A percentile compares a stretch with the other conserved stretches of the same genome.
Evolutionary conservation across 2,797 vertebrate genomes (phyloP).

Genomic region (Falco cherrug): DNA sequence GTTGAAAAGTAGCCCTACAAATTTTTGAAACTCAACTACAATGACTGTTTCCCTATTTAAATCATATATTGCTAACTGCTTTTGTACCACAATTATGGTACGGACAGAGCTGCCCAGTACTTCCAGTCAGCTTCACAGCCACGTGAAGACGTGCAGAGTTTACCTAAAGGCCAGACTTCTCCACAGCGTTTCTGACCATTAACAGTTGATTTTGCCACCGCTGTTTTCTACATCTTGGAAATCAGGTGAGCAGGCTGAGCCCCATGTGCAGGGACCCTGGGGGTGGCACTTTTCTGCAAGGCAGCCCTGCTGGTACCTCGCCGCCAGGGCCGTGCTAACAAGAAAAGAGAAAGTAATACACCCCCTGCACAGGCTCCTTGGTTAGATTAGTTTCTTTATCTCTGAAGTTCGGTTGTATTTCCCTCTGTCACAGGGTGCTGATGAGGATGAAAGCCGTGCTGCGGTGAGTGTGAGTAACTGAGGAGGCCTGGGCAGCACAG

Average conservation of each 20-base stretch:
- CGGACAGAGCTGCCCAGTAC: neutral
- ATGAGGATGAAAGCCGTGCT: neutral
- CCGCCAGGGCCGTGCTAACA: neutral
- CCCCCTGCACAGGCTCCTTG: neutral
- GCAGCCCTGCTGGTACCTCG: neutral
- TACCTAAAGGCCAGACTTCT: neutral
- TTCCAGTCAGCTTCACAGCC: neutral
- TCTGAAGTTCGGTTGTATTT: neutral
- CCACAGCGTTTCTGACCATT: neutral
- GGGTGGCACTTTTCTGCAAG: neutral
- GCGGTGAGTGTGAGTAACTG: neutral
- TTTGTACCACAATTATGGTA: neutral
- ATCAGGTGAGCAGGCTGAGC: neutral
- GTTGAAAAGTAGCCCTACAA: neutral
- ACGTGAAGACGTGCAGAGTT: neutral
- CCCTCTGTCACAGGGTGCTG: neutral
- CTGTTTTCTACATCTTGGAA: neutral
- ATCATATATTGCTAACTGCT: neutral
- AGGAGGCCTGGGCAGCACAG: neutral
- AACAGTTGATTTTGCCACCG: neutral
- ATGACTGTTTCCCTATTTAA: constrained; percentile 11
- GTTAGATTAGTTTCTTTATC: neutral
- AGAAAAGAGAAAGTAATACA: neutral
- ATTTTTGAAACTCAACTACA: neutral
- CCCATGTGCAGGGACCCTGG: neutral